phyloP scores from a whole-genome alignment of 2,888 invertebrate species.

The Nomada fucata region DNA sequence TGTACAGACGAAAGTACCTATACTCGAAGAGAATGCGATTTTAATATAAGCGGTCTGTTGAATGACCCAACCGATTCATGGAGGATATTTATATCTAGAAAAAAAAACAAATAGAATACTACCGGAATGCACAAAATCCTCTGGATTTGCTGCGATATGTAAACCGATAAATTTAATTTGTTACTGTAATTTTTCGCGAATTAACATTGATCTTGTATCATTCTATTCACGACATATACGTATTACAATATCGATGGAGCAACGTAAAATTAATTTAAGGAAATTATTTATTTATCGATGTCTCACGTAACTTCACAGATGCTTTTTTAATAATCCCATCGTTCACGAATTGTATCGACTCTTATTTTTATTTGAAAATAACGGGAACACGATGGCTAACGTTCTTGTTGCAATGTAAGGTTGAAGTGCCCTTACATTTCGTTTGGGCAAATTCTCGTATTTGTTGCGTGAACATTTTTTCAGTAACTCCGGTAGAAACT shows the following conservation, averaged over 20 bases:
- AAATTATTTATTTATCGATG: constrained; percentile 16
- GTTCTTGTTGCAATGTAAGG: constrained; percentile 14
- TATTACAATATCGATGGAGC: not conserved
- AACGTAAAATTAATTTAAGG: not conserved
- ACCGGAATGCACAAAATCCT: constrained; percentile 54
- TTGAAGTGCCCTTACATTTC: constrained; percentile 26
- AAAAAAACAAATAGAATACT: not conserved
- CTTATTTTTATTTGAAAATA: not conserved
- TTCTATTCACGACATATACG: constrained; percentile 7
- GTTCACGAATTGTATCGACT: not conserved
- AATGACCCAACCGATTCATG: constrained; percentile 31
- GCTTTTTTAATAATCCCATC: not conserved
- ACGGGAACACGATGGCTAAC: constrained; percentile 19
- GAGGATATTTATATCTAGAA: constrained; percentile 29
- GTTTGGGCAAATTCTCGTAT: not conserved
- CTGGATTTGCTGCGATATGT: constrained; percentile 54
- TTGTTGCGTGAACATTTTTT: not conserved
- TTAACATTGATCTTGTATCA: constrained; percentile 10
- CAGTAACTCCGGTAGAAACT: not conserved
- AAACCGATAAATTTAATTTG: constrained; percentile 21
- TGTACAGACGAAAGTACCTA: constrained; percentile 32
- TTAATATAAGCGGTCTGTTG: constrained; percentile 30
- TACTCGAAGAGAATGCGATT: constrained; percentile 35
- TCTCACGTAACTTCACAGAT: not conserved
- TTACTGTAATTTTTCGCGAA: constrained; percentile 28